These are phyloP conservation scores for Smutsia temminckii DNA, from an alignment of 2,797 vertebrate genomes.

Conservation along the genomic window DNA sequence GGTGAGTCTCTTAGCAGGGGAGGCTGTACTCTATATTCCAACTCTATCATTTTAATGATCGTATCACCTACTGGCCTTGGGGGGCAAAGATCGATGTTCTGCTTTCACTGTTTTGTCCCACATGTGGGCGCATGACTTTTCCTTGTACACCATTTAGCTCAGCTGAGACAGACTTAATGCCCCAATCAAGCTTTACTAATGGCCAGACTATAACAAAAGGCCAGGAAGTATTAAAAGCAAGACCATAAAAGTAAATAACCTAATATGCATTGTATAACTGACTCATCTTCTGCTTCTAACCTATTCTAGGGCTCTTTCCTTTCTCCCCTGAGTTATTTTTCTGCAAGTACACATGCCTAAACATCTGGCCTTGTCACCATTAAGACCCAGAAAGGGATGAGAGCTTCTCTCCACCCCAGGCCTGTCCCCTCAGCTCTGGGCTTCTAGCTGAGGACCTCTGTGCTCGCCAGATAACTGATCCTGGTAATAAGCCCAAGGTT, in stretches of 20 bases:
- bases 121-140: background rate
- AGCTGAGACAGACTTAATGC: background rate
- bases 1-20: background rate
- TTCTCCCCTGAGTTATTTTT: background rate
- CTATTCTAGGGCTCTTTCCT: background rate
- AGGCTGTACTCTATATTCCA: background rate
- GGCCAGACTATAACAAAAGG: background rate
- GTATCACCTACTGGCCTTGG: background rate
- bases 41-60: background rate
- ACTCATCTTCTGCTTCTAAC: background rate
- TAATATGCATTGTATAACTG: background rate
- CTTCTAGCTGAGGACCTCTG: background rate
- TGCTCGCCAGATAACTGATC: background rate
- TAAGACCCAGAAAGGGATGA: background rate
- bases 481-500: background rate
- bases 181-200: background rate
- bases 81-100: background rate
- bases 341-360: background rate
- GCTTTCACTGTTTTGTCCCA: background rate
- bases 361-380: background rate
- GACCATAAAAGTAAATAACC: background rate
- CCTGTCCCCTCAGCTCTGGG: background rate
- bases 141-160: background rate
- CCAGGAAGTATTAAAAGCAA: background rate
- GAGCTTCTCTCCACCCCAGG: background rate